Base-by-base conservation (phyloP, 2,888 invertebrate genomes). In the Furcula furcula region DNA sequence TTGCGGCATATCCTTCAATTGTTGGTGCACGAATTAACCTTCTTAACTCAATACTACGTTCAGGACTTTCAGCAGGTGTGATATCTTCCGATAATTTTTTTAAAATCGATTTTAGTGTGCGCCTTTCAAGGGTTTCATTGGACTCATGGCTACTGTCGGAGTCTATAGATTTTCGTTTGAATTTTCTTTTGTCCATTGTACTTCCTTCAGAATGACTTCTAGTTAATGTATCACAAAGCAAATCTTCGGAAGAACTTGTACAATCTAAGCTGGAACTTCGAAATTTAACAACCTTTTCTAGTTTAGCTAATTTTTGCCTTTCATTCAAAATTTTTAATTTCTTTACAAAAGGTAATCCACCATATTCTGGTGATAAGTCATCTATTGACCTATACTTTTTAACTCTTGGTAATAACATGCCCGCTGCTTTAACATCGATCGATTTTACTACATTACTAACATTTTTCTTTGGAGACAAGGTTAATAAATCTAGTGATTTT, bases 311-410 rank as follows among this genome's bases (percentile, higher is more conserved):
- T 80, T 96, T 96, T 70, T 96, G 96, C 6, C 96, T 90, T 79
- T 96, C 96, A 73, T 96, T 96, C 28, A 96, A 88, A 55, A 97
- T 96, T 86, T 96, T 96, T 29, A 96, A 82, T 60, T 96, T 95
- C 76, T 96, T 96, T 0, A 96, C 96, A 67, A 96, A 96, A 0
- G 96, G 96, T 39, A 96, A 77, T 7, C 95, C 94, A 31, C 94
- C 94, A 60, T 96, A 96, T 71, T 96, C 96, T 0, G 96, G 96
- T 5, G 95, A 96, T 19, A 96, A 78, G 72, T 96, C 96, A 62
- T 95, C 95, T 31, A 96, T 94, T n/a, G 95, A 95, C 43, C 92
- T 91, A 76, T 96, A 96, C 69, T 92, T 92, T 74, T 95, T 95
- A 1, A 76, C 55, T 78, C 78, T 79, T 6, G 84, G 81, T 37